Percentiles rank a stretch among this genome's conserved stretches.
Evolutionary conservation across 2,113 vertebrate genomes (phyloP).

Genomic region (Pachycephala philippinensis): DNA sequence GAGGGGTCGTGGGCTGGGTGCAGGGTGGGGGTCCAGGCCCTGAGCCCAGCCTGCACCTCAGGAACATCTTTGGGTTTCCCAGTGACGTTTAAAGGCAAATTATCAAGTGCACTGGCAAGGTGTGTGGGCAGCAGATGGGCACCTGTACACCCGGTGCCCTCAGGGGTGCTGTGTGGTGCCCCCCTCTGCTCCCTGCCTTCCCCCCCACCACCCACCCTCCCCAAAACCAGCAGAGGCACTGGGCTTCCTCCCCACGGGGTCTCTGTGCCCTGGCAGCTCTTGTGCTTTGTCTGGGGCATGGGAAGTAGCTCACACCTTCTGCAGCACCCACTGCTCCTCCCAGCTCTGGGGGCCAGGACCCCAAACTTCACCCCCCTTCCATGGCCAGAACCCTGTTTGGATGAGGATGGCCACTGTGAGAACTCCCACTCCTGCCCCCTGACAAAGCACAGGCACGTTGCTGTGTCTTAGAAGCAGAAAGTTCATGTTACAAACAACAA

Average conservation of each 20-base stretch:
- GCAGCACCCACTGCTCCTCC: background rate
- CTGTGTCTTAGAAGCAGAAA: background rate
- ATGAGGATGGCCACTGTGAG: rapidly evolving
- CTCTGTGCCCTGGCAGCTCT: background rate
- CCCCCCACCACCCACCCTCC: rapidly evolving
- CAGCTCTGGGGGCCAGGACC: background rate
- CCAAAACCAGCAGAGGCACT: background rate
- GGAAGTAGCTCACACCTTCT: background rate
- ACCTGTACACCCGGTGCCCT: background rate
- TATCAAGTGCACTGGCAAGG: background rate
- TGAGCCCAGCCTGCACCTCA: background rate
- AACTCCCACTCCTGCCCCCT: rapidly evolving
- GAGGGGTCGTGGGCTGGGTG: background rate
- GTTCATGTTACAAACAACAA: background rate
- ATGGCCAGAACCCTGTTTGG: rapidly evolving
- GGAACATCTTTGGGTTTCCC: background rate
- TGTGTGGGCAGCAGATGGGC: rapidly evolving
- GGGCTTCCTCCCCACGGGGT: rapidly evolving
- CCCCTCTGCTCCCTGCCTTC: background rate
- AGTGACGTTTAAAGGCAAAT: background rate
- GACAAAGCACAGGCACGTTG: rapidly evolving
- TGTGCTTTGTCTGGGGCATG: too few relatives aligned
- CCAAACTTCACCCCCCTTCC: rapidly evolving
- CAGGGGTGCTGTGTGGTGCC: rapidly evolving
- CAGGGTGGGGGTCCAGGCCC: too few relatives aligned